Conservation (phyloP, 2,113 vertebrate genomes). For the Copsychus sechellarum region DNA sequence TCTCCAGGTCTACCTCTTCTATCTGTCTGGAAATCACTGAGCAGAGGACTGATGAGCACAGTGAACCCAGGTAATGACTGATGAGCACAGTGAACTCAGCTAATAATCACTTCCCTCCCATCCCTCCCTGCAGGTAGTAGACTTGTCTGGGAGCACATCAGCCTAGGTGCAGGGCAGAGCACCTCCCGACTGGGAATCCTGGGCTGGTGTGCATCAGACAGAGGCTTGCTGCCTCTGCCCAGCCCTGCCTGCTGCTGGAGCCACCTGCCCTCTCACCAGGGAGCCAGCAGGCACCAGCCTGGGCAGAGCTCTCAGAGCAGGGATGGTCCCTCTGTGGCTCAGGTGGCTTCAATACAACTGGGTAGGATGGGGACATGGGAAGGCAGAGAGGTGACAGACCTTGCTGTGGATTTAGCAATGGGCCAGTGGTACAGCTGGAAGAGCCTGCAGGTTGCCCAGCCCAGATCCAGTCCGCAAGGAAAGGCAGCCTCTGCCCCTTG, state of each 20-base stretch:
- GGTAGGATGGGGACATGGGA: background rate
- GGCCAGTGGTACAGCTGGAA: background rate
- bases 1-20: background rate
- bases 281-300: background rate
- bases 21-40: background rate
- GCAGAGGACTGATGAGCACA: background rate
- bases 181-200: fast-evolving
- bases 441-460: background rate
- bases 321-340: background rate
- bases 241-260: background rate
- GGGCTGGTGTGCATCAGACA: background rate
- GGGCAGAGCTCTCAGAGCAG: background rate
- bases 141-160: background rate
- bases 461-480: background rate
- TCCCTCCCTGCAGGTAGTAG: background rate
- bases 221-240: background rate
- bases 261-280: background rate
- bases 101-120: background rate
- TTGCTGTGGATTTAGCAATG: background rate
- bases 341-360: background rate
- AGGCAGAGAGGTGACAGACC: background rate
- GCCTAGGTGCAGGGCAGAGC: background rate
- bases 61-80: background rate
- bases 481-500: background rate
- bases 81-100: background rate